Base-by-base conservation (phyloP, 2,113 vertebrate genomes). In the Rutilus rutilus region DNA sequence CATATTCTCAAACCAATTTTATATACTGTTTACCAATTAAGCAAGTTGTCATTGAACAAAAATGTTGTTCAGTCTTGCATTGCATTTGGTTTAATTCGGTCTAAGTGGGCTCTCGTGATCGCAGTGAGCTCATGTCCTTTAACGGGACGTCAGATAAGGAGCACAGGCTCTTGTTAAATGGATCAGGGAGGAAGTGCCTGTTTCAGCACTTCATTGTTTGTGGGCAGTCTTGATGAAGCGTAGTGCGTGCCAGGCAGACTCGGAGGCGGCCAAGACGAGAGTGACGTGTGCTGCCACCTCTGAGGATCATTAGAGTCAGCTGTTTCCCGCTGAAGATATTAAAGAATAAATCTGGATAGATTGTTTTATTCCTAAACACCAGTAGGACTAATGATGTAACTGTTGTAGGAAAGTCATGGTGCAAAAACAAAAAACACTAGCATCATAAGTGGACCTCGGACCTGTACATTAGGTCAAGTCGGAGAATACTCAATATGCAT, bases 91-190 rank as follows among this genome's bases (percentile, higher is more conserved):
- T 71, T 71, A 39, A 12, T 71, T 75, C 23, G 2, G 23, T 76
- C 6, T 52, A 76, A 76, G 14, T 52, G 73, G 25, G 21, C 62
- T 45, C 64, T 36, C 71, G 47, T 64, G 57, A 74, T 81, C 30
- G 2, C 69, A 59, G 10, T 86, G 86, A 89, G 79, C 73, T 83
- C 73, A 85, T 80, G 86, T 50, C 27, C 19, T 87, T 85, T 86
- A 78, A 65, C n/a, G 71, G 83, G 27, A 39, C 5, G 83, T 50
- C 50, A 74, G 79, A 81, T 82, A 78, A 84, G 57, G 57, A 60
- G 11, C 27, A 19, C 77, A 42, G 71, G 71, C 67, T 84, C 59
- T 87, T 47, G 45, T 75, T 64, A 9, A 83, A 33, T 36, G 17
- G 76, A 54, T 50, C 25, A 10, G 27, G n/a, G 76, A 86, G 75